phyloP scores from a whole-genome alignment of 2,113 vertebrate species.

The Xiphophorus hellerii region DNA sequence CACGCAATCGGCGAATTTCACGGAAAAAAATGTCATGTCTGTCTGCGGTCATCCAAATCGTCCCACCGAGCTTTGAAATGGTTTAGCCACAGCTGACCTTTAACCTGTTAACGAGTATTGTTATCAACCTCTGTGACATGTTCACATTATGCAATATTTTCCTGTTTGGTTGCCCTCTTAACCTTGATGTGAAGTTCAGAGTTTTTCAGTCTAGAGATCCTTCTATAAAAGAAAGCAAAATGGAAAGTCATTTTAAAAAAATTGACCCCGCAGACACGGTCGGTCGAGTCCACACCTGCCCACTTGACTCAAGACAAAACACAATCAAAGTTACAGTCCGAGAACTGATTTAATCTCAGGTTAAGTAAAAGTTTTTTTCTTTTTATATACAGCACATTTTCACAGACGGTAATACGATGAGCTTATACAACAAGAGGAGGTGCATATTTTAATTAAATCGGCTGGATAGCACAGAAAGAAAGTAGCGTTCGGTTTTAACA shows the following conservation, averaged over 20 bases:
- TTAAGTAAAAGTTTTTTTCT: too few species aligned
- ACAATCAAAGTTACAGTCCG: too few species aligned
- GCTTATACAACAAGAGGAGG: too few species aligned
- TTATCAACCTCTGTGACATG: constrained; percentile 21
- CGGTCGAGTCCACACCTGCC: too few species aligned
- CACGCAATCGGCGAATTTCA: not conserved
- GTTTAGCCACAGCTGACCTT: constrained; percentile 17
- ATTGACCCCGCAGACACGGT: not conserved
- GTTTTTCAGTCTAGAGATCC: constrained; percentile 25
- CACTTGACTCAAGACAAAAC: too few species aligned
- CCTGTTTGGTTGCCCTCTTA: constrained; percentile 29
- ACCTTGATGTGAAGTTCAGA: constrained; percentile 17
- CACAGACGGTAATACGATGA: too few species aligned
- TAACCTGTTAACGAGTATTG: constrained; percentile 23
- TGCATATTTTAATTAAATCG: too few species aligned
- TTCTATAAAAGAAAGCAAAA: constrained; percentile 5
- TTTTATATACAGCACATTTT: too few species aligned
- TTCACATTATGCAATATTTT: constrained; percentile 18
- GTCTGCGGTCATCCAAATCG: not conserved
- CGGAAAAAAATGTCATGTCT: not conserved
- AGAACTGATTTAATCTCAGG: too few species aligned
- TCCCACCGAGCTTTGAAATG: constrained; percentile 9
- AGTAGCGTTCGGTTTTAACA: too few species aligned
- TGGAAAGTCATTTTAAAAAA: not conserved
- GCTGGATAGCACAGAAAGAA: too few species aligned